Evolutionary conservation across 1,140 invertebrate genomes (phyloP), one percentile per base, ranked within the genome.

Genomic region (Ridgeia piscesae): DNA sequence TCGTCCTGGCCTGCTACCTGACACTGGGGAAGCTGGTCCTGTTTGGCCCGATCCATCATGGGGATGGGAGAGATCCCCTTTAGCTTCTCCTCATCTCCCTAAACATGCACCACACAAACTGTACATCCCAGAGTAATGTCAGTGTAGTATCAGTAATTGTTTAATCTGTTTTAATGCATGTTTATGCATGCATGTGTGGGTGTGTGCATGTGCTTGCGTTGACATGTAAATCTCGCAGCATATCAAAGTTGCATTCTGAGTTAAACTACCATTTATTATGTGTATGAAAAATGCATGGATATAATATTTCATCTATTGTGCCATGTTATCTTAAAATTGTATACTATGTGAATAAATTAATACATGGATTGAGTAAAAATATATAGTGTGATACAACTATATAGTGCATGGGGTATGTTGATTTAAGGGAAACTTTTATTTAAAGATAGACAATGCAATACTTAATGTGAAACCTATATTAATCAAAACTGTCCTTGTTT

Each of bases 21-120:
- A 92, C 97, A 97, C 9, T 97, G 95, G 1, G 98, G 97, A 94
- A 98, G 97, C 94, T 98, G 97, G 91, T 98, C 96, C 2, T 97
- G 96, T 94, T 97, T 97, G 89, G 96, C 96, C 92, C 98, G 96
- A 94, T 98, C 98, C 98, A 98, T 98, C 97, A 98, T 98, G 1
- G 98, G 97, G 92, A 98, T 97, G 0, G 98, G 98, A 42, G 95
- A 96, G 92, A 97, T 96, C 0, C 98, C 98, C 89, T 97, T 97
- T 21, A 96, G 96, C 93, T 97, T 96, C 95, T 98, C 98, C 48
- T 97, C 97, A 95, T 98, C 98, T 42, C 97, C 97, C 97, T 97
- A 92, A 14, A 77, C 58, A 77, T 77, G 58, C 58, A 77, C 2
- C 0, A 31, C 58, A 77, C 2, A 77, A 42, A 77, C 33, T 90